Base-by-base conservation (phyloP, 30 jellyfish, hydroid and myxozoan genomes). In the Pelagia noctiluca region DNA sequence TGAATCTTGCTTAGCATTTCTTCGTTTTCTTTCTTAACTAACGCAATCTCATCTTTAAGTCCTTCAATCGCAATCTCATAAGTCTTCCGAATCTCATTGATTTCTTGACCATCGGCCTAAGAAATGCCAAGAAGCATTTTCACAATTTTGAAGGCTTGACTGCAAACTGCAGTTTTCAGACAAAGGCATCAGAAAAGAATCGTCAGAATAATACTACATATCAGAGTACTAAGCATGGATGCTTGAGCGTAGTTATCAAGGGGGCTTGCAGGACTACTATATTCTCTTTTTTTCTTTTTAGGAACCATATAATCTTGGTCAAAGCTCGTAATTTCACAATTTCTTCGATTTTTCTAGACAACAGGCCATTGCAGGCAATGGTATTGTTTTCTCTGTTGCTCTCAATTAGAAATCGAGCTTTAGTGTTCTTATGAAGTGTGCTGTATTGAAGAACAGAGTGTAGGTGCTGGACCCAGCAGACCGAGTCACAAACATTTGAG, bases 1-100 rank as follows among this genome's bases (percentile, higher is more conserved):
- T n/a, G n/a, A n/a, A n/a, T n/a, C n/a, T n/a, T n/a, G n/a, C n/a
- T n/a, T n/a, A n/a, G n/a, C n/a, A n/a, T n/a, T n/a, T n/a, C n/a
- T n/a, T n/a, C n/a, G n/a, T n/a, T n/a, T n/a, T n/a, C n/a, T n/a
- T n/a, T n/a, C n/a, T n/a, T n/a, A n/a, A n/a, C 75, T 38, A 48
- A 35, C 19, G 71, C 83, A 12, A 80, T 65, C 73, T 65, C 76
- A 46, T 67, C 90, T 64, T 30, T 80, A 13, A 80, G 83, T 8
- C 77, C 82, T 16, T 53, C 67, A 37, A 80, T 64, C 1, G 83
- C 83, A 32, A 52, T 57, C 29, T 76, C 88, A 54, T 53, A 76
- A 22, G 88, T 53, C 63, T 76, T 50, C 25, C 52, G 64, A 21
- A 76, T 76, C n/a, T 76, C 50, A 4, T 52, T 13, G 3, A 76